phyloP scores from a whole-genome alignment of 2,888 invertebrate species.

The Lasioglossum morio region DNA sequence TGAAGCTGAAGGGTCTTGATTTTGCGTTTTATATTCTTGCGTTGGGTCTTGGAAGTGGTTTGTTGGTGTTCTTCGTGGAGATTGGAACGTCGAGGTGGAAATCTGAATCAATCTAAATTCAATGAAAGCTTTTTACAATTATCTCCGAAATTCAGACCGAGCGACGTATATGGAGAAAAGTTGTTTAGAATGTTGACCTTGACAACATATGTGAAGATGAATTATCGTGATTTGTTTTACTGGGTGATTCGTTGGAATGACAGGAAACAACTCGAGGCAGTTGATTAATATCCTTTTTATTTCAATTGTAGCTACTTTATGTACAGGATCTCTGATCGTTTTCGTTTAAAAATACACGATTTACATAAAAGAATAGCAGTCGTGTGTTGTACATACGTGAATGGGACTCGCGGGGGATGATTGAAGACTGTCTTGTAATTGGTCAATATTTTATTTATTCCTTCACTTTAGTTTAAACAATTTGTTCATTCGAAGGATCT shows the following conservation, averaged over 20 bases:
- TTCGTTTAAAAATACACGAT: constrained; percentile 12
- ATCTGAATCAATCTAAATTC: too few species aligned
- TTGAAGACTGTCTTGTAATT: constrained; percentile 61
- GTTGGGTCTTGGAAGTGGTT: background rate
- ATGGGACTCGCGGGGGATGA: background rate
- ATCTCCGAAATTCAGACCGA: too few species aligned
- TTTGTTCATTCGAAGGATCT: constrained; percentile 78
- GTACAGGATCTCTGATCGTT: background rate
- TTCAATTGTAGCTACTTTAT: background rate
- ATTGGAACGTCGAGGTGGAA: background rate
- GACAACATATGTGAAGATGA: too few species aligned
- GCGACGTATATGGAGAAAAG: too few species aligned
- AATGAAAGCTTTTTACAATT: too few species aligned
- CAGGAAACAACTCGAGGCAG: background rate
- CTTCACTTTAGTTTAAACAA: constrained; percentile 81
- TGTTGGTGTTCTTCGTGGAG: background rate
- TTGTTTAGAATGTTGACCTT: too few species aligned
- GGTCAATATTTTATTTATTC: constrained; percentile 80
- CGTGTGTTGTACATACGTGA: background rate
- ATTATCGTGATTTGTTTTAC: background rate
- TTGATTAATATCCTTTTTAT: constrained; percentile 2
- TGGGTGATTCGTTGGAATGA: background rate
- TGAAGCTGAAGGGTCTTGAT: background rate
- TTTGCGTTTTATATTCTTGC: background rate
- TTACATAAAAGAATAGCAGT: background rate